Conservation (phyloP, 2,888 invertebrate genomes). For the Parnassius glacialis region DNA sequence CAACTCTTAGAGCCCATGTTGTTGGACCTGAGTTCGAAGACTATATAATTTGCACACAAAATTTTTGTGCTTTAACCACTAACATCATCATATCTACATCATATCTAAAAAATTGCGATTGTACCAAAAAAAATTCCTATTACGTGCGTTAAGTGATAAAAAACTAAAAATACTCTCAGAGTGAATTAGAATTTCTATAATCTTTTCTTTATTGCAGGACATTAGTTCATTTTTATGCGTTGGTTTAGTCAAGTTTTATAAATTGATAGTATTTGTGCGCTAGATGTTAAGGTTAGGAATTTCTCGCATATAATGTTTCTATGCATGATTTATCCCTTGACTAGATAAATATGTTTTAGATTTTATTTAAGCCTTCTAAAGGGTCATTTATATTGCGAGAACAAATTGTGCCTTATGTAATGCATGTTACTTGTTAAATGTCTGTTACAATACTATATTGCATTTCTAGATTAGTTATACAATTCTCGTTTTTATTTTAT, state of each 20-base stretch:
- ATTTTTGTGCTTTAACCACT: constrained; percentile 32
- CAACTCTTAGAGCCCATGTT: constrained; percentile 21
- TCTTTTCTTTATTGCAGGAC: constrained; percentile 7
- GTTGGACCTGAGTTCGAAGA: constrained; percentile 20
- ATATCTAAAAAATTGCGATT: constrained; percentile 50
- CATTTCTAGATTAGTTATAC: constrained; percentile 77
- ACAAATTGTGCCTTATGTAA: constrained; percentile 68
- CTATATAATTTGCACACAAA: constrained; percentile 31
- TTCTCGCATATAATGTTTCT: constrained; percentile 50
- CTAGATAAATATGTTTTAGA: constrained; percentile 75
- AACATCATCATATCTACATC: constrained; percentile 44
- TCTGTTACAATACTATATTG: constrained; percentile 69
- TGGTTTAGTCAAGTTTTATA: constrained; percentile 36
- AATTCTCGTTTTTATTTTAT: constrained; percentile 73
- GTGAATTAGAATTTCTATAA: constrained; percentile 7
- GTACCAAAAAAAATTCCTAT: constrained; percentile 46
- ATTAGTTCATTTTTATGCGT: constrained; percentile 1
- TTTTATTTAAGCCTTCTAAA: constrained; percentile 33
- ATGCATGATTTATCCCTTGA: constrained; percentile 69
- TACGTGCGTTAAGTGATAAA: constrained; percentile 45
- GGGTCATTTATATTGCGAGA: constrained; percentile 44
- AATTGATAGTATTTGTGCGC: constrained; percentile 63
- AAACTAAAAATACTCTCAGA: constrained; percentile 39
- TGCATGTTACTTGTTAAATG: constrained; percentile 68
- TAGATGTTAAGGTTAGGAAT: constrained; percentile 48